These are phyloP conservation scores for Clitarchus hookeri DNA, from an alignment of 2,888 invertebrate genomes.

Conservation along the genomic window DNA sequence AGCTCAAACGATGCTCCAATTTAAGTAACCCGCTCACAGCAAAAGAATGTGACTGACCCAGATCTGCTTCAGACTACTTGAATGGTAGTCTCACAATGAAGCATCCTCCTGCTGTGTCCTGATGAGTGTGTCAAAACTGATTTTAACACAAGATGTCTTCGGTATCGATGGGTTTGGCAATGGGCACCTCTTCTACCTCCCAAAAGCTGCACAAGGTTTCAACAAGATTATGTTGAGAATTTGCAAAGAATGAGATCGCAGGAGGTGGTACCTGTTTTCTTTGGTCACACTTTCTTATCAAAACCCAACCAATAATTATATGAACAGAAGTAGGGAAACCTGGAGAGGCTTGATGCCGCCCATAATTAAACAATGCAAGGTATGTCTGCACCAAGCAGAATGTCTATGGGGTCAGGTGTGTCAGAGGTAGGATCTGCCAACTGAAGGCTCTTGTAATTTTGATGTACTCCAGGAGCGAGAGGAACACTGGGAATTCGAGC, in stretches of 20 bases:
- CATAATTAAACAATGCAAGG: background rate
- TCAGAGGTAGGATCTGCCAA: background rate
- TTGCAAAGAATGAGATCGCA: background rate
- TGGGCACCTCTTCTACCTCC: conserved; percentile 6
- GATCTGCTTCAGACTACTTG: too few relatives aligned
- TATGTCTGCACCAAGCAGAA: background rate
- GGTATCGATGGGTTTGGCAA: background rate
- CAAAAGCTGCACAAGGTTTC: background rate
- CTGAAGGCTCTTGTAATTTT: background rate
- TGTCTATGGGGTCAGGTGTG: background rate
- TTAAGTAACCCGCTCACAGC: too few relatives aligned
- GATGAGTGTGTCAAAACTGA: background rate
- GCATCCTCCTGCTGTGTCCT: background rate
- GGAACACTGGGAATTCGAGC: too few relatives aligned
- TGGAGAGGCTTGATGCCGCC: background rate
- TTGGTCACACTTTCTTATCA: too few relatives aligned
- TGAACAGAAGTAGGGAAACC: background rate
- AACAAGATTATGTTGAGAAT: background rate
- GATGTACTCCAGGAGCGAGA: too few relatives aligned
- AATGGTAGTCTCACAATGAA: too few relatives aligned
- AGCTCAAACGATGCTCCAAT: too few relatives aligned
- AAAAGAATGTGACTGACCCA: too few relatives aligned
- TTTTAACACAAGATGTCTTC: background rate
- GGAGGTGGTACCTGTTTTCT: background rate
- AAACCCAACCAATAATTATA: background rate